Base-by-base conservation (phyloP, 2,797 vertebrate species). In the Steatocranus sp. region DNA sequence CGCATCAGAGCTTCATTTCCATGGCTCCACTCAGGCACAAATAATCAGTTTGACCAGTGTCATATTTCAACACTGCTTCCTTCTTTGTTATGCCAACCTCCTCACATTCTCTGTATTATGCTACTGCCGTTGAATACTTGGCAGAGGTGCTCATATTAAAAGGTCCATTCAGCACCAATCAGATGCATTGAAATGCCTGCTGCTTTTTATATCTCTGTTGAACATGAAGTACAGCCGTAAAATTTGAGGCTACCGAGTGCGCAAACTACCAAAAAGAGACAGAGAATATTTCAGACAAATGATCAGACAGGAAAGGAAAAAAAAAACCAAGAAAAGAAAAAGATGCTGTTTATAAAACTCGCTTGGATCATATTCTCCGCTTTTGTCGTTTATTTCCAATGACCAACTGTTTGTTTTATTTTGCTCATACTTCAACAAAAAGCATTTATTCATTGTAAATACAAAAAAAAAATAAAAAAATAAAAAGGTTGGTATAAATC, bases 41-140 rank as follows among this genome's bases (percentile, higher is more conserved):
- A 89, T 86, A 89, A 87, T 89, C 84, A 27, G 75, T 85, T 80
- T 83, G 86, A 89, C 82, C 81, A 49, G n/a, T 12, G 3, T 82
- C 81, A 49, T 51, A 53, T 79, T 78, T 36, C 83, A 56, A 10
- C 83, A 6, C 10, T 3, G 50, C 66, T 27, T 61, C 84, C 38
- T 30, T 49, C 38, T 88, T 79, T 83, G 51, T 84, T 58, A 30
- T 25, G 36, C 68, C 81, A 75, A 46, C 83, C 83, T 88, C 77
- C 54, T 75, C 79, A 17, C 36, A 20, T 54, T 68, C 70, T 30
- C 66, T 8, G 38, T 4, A 51, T 83, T 58, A 17, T 78, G 56
- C 68, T 25, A 14, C 41, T 32, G 14, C 23, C 2, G 8, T 17
- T 70, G 49, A 78, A 66, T 46, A 54, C 54, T 78, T 70, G 78